Evolutionary conservation across 2,113 vertebrate species (phyloP).

Genomic region (Seriola rivoliana): DNA sequence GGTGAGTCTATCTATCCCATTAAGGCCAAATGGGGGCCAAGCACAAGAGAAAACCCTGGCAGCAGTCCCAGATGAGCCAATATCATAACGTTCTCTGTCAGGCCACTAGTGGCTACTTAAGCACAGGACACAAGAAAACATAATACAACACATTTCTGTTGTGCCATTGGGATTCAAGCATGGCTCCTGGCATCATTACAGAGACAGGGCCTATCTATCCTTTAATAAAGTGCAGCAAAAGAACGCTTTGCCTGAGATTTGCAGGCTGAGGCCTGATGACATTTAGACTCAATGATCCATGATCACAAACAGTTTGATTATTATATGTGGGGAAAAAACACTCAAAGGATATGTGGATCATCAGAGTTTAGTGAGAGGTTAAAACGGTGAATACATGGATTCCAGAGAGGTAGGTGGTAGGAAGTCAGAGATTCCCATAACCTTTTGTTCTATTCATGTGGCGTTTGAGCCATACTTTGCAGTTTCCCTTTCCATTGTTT

Average conservation of each 20-base stretch:
- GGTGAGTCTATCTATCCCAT: conserved; percentile 5
- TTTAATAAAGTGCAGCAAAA: conserved; percentile 7
- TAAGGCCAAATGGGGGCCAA: conserved; percentile 17
- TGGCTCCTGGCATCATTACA: conserved; percentile 1
- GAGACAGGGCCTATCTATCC: not conserved
- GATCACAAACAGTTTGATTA: not conserved
- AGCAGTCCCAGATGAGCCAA: conserved; percentile 22
- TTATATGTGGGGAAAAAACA: not conserved
- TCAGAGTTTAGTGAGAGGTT: not conserved
- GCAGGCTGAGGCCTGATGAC: not conserved
- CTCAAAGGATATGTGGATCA: too few species aligned
- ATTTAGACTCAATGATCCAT: not conserved
- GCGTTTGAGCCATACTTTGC: conserved; percentile 18
- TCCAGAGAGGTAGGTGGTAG: conserved; percentile 28
- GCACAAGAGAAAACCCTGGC: conserved; percentile 24
- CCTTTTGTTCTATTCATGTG: conserved; percentile 44
- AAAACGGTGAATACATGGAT: not conserved
- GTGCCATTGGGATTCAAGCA: not conserved
- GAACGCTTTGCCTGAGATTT: not conserved
- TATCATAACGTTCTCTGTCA: conserved; percentile 25
- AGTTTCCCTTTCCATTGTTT: conserved; percentile 41
- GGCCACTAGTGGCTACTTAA: not conserved
- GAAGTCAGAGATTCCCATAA: conserved; percentile 44
- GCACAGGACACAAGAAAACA: conserved; percentile 18
- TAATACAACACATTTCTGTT: not conserved